These are phyloP conservation scores for Lagorchestes hirsutus DNA, from an alignment of 2,797 vertebrate genomes.

Conservation along the genomic window DNA sequence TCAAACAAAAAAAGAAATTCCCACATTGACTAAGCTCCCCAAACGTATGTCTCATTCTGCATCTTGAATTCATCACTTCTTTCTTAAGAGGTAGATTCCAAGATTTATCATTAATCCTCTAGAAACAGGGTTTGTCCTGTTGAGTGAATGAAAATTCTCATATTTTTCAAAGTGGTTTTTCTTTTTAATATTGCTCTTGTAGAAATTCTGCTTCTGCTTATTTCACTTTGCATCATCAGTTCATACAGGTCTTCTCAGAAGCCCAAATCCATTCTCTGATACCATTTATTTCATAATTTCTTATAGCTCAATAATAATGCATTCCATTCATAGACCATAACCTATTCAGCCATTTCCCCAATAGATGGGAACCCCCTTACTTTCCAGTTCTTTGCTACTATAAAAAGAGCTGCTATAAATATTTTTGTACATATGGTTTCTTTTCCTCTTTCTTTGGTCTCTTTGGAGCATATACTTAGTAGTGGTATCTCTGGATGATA, in stretches of 20 bases:
- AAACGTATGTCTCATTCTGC: background rate
- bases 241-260: background rate
- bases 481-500: background rate
- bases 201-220: background rate
- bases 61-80: background rate
- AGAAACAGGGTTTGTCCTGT: background rate
- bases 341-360: background rate
- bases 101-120: background rate
- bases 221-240: background rate
- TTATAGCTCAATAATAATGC: background rate
- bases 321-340: background rate
- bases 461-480: background rate
- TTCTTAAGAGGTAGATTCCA: background rate
- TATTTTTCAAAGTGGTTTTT: background rate
- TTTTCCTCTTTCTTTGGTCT: background rate
- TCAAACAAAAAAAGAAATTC: background rate
- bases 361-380: background rate
- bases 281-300: background rate
- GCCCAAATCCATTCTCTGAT: background rate
- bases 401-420: background rate
- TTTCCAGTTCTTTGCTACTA: background rate
- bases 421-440: background rate
- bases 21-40: background rate
- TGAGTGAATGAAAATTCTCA: background rate
- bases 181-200: background rate